phyloP scores from a whole-genome alignment of 2,888 invertebrate genomes.

The Campopleginae sp. region DNA sequence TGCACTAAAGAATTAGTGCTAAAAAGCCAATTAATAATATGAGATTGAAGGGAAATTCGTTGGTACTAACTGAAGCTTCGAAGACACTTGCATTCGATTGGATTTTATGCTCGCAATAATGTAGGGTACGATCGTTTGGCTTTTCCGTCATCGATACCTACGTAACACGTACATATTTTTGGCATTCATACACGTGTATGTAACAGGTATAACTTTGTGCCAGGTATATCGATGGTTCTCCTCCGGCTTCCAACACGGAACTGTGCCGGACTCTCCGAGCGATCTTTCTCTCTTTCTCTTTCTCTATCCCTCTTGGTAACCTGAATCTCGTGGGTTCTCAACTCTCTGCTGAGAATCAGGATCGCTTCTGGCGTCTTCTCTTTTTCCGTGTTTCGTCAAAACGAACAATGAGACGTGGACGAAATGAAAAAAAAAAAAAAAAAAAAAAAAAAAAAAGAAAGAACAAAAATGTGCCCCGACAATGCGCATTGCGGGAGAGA shows the following conservation, averaged over 20 bases:
- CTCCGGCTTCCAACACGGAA: constrained; percentile 58
- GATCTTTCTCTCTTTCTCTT: constrained; percentile 35
- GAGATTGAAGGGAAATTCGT: background rate
- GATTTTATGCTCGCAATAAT: background rate
- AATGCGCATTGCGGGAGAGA: constrained; percentile 15
- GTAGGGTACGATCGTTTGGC: background rate
- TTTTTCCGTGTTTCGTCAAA: constrained; percentile 5
- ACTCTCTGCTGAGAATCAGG: constrained; percentile 48
- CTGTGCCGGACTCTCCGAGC: constrained; percentile 55
- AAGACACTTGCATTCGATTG: background rate
- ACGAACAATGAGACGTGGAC: constrained; percentile 12
- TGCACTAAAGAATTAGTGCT: background rate
- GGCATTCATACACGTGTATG: constrained; percentile 5
- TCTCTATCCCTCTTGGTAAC: constrained; percentile 58
- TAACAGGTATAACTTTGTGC: constrained; percentile 13
- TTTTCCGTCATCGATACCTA: background rate
- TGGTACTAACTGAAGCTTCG: background rate
- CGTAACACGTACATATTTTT: background rate
- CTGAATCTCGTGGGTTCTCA: constrained; percentile 72
- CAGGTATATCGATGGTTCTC: constrained; percentile 52
- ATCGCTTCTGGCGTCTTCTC: background rate
- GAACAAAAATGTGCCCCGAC: constrained; percentile 12
- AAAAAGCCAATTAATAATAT: background rate
- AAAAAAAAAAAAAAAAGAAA: constrained; percentile 14
- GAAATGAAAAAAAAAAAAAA: constrained; percentile 25